Evolutionary conservation across 2,113 vertebrate species (phyloP).

Genomic region (Solenodon paradoxus): DNA sequence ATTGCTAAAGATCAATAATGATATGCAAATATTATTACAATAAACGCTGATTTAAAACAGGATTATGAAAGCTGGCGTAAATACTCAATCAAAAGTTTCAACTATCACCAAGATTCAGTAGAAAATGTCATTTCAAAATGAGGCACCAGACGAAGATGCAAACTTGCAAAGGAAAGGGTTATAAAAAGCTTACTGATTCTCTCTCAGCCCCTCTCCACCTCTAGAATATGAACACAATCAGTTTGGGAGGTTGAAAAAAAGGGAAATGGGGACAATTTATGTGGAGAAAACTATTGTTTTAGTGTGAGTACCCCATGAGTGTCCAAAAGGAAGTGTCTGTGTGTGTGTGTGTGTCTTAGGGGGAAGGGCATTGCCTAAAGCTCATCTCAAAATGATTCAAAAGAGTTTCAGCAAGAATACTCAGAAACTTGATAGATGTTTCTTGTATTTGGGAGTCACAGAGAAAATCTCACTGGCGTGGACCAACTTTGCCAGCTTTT

Average conservation of each 20-base stretch:
- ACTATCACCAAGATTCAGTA: background rate
- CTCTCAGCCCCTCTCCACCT: background rate
- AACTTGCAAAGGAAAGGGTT: background rate
- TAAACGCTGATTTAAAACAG: background rate
- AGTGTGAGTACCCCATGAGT: background rate
- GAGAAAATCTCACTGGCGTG: background rate
- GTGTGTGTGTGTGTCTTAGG: background rate
- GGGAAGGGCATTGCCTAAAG: background rate
- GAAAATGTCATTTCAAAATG: background rate
- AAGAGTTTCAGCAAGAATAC: background rate
- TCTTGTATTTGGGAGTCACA: background rate
- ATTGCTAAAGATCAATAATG: background rate
- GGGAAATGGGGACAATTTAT: background rate
- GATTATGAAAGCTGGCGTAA: background rate
- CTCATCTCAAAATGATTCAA: background rate
- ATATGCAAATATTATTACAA: background rate
- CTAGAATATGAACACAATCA: background rate
- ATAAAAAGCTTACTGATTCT: background rate
- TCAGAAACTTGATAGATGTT: background rate
- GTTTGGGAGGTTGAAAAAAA: background rate
- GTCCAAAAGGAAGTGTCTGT: background rate
- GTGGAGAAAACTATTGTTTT: background rate
- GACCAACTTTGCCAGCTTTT: background rate
- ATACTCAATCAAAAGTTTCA: background rate
- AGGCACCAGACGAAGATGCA: background rate